Evolutionary conservation across 2,797 vertebrate species (phyloP), one percentile per base, ranked within the genome.

Genomic region (Steatocranus sp.): DNA sequence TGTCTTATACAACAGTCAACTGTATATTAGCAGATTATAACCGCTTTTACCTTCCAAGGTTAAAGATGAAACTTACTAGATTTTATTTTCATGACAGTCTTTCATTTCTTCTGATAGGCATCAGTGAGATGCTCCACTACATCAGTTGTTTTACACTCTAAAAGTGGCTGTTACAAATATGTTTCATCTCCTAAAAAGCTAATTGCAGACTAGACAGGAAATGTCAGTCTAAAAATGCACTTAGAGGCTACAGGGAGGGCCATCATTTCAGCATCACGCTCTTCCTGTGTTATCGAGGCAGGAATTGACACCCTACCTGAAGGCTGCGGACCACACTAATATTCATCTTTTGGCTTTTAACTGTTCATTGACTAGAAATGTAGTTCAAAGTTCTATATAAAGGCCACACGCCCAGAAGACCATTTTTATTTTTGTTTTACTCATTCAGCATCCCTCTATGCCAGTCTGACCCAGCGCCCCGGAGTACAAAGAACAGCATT

Each of bases 401-500:
- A 83, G 49, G 63, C 78, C 78, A 86, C 86, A 89, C 78, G 79
- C 58, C 68, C 83, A 75, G 77, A 83, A 81, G 76, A 85, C 34
- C 79, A 49, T 87, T 92, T 92, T 89, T 91, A 84, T 89, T 92
- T 83, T 91, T 90, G 79, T 93, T 94, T 87, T 81, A 79, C 81
- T 85, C 76, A 34, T 78, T 85, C 86, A 85, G 88, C 87, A 79
- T 94, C 84, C 84, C 48, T 83, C 82, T 87, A 85, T 93, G 82
- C 89, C 89, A 80, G 86, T 89, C 87, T 92, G 88, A 86, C 86
- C 90, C 91, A 89, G 87, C 76, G 82, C 53, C 82, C 76, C 7
- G 1, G 58, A 76, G 84, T 58, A 95, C 92, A 96, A 95, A 95
- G 94, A 80, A 88, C 80, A 79, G 88, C 93, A 93, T 94, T 95